phyloP scores from a whole-genome alignment of 2,113 vertebrate species.

The Barnardius zonarius region DNA sequence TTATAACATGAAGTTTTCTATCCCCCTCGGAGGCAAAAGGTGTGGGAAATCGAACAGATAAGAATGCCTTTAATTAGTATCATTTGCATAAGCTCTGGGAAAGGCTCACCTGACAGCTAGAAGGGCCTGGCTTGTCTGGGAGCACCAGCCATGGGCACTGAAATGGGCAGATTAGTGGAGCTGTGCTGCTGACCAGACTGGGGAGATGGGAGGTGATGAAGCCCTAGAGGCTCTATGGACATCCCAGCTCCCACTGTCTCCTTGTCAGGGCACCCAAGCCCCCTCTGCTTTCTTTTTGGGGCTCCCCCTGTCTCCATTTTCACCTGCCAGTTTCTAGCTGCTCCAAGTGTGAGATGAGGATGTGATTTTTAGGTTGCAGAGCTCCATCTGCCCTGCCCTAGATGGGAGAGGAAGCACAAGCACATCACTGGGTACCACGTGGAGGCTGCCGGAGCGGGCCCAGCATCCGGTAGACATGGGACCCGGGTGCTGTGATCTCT shows the following conservation, averaged over 20 bases:
- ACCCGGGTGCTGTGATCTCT: neutral
- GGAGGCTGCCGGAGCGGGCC: neutral
- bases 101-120: constrained; percentile 55
- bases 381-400: neutral
- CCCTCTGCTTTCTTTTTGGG: neutral
- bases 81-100: constrained; percentile 65
- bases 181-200: neutral
- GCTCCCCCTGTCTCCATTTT: neutral
- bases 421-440: accelerated
- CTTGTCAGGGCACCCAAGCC: neutral
- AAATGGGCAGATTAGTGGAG: neutral
- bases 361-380: neutral
- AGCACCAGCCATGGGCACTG: neutral
- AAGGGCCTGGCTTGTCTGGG: constrained; percentile 37
- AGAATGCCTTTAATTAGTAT: constrained; percentile 65
- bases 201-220: neutral
- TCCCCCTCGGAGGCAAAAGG: constrained; percentile 57
- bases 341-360: neutral
- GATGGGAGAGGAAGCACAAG: neutral
- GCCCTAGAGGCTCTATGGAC: neutral
- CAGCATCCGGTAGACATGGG: neutral
- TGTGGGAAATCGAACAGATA: constrained; percentile 66
- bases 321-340: neutral
- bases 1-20: constrained; percentile 55
- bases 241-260: neutral